phyloP scores from a whole-genome alignment of 2,888 invertebrate species.

The Acanthosepion esculentum region DNA sequence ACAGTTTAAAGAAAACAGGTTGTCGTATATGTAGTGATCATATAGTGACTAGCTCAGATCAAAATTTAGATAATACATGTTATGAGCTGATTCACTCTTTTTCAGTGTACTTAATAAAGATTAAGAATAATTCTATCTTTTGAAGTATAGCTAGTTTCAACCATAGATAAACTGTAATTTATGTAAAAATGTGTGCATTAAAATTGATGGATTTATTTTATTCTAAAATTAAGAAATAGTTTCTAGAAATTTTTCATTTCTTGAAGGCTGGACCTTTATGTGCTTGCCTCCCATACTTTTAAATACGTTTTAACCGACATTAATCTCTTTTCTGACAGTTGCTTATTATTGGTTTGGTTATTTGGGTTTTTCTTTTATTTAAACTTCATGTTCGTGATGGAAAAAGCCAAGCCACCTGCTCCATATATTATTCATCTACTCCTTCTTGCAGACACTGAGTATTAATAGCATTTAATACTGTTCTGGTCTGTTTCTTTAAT shows the following conservation, averaged over 20 bases:
- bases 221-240: neutral
- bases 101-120: no score
- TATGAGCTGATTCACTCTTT: no score
- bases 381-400: neutral
- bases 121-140: no score
- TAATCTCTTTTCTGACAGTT: neutral
- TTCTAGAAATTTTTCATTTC: neutral
- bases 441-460: neutral
- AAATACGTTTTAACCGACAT: neutral
- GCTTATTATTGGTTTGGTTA: neutral
- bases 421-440: neutral
- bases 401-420: neutral
- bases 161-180: no score
- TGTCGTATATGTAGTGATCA: no score
- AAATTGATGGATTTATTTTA: neutral
- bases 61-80: no score
- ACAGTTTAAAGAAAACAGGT: no score
- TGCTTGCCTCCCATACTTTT: neutral
- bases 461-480: neutral
- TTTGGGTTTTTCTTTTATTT: neutral
- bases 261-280: neutral
- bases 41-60: no score
- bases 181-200: neutral
- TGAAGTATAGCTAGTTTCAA: no score
- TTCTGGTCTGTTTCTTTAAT: no score